Base-by-base conservation (phyloP, 2,113 vertebrate genomes). In the Albula glossodonta region DNA sequence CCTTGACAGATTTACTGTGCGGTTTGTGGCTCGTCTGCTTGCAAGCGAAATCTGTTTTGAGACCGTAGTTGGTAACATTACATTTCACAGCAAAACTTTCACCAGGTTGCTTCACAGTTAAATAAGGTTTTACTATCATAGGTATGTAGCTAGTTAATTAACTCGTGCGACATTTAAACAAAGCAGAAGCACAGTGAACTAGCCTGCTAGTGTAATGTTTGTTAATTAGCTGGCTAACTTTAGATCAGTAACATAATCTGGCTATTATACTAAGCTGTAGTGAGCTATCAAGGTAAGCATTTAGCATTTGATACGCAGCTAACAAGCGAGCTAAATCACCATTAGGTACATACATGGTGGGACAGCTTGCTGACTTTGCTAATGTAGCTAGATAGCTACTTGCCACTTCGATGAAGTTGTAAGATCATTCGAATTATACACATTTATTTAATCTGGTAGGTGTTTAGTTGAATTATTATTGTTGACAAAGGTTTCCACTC, bases 1-100 rank as follows among this genome's bases (percentile, higher is more conserved):
- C 82, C 82, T n/a, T 83, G 82, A 83, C 82, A 83, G 82, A 83
- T 83, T 60, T 60, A 57, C 53, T 48, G 82, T 63, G 52, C 56
- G 25, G 51, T 51, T n/a, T 81, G 80, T 51, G 70, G 70, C n/a
- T 74, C 70, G 70, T 8, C 63, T n/a, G 63, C 17, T 70, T 17
- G 63, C 4, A n/a, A 56, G 63, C 4, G 63, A 70, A 51, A 22
- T 1, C 15, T 41, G 25, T 15, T 56, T 56, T 25, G 80, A 81
- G 50, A 52, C 22, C 50, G 11, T 8, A 1, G 13, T 51, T 12
- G 15, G 31, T 56, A 0, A 48, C 31, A 4, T 12, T 12, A 41
- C 50, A n/a, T 53, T 81, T 81, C 80, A 53, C 51, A 1, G 31
- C 82, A 31, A 22, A 57, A 51, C 51, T 83, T 83, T 60, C 31